A percentile compares a stretch with the other conserved stretches of the same genome.
Conservation (phyloP, 2,113 vertebrate genomes). For the Murina feae region DNA sequence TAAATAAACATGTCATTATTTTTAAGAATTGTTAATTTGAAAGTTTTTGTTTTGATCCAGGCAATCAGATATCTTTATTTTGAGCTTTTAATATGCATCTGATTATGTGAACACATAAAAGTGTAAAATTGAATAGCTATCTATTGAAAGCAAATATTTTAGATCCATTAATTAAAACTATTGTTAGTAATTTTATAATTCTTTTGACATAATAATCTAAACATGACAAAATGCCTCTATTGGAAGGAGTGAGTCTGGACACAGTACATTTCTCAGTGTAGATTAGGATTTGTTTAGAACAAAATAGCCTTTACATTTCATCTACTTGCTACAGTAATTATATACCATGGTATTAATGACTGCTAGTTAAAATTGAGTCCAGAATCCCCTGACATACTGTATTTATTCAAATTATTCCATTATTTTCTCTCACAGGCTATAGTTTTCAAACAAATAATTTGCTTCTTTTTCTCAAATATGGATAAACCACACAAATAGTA, state of each 20-base stretch:
- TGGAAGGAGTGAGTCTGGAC: not conserved
- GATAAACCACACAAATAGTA: not conserved
- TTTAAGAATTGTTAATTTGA: not conserved
- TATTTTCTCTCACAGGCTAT: not conserved
- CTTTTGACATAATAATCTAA: not conserved
- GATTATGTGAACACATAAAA: not conserved
- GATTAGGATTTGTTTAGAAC: not conserved
- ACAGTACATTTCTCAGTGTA: not conserved
- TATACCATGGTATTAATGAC: not conserved
- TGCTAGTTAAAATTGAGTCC: slow-evolving; percentile 2
- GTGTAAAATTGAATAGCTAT: not conserved
- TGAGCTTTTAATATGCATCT: not conserved
- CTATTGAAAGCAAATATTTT: slow-evolving; percentile 25
- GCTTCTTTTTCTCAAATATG: not conserved
- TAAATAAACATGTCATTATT: slow-evolving; percentile 12
- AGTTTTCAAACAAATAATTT: not conserved
- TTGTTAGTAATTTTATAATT: not conserved
- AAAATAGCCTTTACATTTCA: not conserved
- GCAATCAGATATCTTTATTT: not conserved
- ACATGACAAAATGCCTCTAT: not conserved
- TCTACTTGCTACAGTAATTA: slow-evolving; percentile 10
- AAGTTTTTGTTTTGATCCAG: slow-evolving; percentile 3
- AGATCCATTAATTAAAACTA: not conserved
- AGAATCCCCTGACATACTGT: not conserved
- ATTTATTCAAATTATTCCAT: not conserved